Conservation (phyloP, 1,140 invertebrate genomes). For the Diorhabda carinulata region DNA sequence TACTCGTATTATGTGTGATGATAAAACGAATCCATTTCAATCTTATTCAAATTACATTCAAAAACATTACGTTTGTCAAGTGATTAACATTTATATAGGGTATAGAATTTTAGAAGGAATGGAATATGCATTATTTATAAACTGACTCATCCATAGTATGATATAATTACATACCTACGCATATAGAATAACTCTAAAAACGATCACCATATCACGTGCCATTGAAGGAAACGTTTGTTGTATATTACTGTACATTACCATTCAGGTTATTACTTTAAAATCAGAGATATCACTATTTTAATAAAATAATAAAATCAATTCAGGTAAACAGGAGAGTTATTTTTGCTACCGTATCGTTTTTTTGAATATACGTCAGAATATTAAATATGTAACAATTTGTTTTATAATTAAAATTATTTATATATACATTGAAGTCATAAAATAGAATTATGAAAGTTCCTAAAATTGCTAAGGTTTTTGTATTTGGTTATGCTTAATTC, state of each 20-base stretch:
- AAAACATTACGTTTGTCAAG: constrained; percentile 9
- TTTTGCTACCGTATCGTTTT: too few relatives aligned
- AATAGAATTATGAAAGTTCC: too few relatives aligned
- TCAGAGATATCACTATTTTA: too few relatives aligned
- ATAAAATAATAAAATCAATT: too few relatives aligned
- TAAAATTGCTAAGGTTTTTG: too few relatives aligned
- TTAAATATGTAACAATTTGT: too few relatives aligned
- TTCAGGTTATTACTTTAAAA: too few relatives aligned
- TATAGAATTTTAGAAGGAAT: constrained; percentile 7
- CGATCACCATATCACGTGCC: background rate
- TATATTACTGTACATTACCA: background rate
- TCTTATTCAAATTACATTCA: constrained; percentile 16
- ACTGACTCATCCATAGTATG: constrained; percentile 6
- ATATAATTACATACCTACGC: constrained; percentile 9
- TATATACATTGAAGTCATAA: too few relatives aligned
- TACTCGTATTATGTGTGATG: background rate
- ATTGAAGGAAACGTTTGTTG: background rate
- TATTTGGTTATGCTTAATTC: too few relatives aligned
- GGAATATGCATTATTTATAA: constrained; percentile 8
- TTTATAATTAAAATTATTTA: too few relatives aligned
- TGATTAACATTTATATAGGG: constrained; percentile 9
- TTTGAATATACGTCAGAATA: too few relatives aligned
- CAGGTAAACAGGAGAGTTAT: too few relatives aligned
- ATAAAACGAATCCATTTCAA: constrained; percentile 5
- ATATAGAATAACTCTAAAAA: background rate